A percentile compares a stretch with the other conserved stretches of the same genome.
Conservation (phyloP, 2,797 vertebrate species). For the Pterois miles region DNA sequence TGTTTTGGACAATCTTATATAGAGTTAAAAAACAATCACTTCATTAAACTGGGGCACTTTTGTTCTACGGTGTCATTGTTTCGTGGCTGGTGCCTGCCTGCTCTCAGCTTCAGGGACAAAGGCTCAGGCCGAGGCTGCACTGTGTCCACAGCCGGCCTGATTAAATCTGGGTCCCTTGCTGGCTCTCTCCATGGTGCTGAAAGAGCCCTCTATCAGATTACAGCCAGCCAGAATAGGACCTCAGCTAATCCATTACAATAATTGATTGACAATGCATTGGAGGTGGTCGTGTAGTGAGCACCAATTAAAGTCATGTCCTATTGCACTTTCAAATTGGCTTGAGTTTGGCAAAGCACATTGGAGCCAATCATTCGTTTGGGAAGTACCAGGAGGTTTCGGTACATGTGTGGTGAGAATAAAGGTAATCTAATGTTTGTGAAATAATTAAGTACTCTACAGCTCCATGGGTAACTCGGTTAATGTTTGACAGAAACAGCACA, state of each 20-base stretch:
- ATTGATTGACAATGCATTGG: slow-evolving; percentile 93
- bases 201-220: slow-evolving; percentile 97
- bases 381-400: slow-evolving; percentile 83
- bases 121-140: slow-evolving; percentile 61
- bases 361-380: slow-evolving; percentile 73
- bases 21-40: slow-evolving; percentile 65
- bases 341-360: slow-evolving; percentile 43
- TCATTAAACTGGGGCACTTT: slow-evolving; percentile 65
- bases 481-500: slow-evolving; percentile 42
- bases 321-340: slow-evolving; percentile 88
- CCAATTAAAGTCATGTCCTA: slow-evolving; percentile 87
- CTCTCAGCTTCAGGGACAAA: slow-evolving; percentile 66
- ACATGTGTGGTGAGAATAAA: slow-evolving; percentile 24
- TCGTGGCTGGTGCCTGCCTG: slow-evolving; percentile 45
- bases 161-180: slow-evolving; percentile 96
- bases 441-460: slow-evolving; percentile 32
- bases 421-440: slow-evolving; percentile 49
- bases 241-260: slow-evolving; percentile 96
- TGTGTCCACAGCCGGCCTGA: slow-evolving; percentile 81
- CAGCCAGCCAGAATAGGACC: slow-evolving; percentile 90
- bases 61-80: slow-evolving; percentile 64
- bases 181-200: slow-evolving; percentile 95
- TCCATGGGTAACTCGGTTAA: slow-evolving; percentile 34
- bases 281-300: slow-evolving; percentile 89
- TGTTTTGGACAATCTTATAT: slow-evolving; percentile 10